A percentile compares a stretch with the other conserved stretches of the same genome.
Conservation (phyloP, 2,888 invertebrate species). For the Yponomeuta cagnagella region DNA sequence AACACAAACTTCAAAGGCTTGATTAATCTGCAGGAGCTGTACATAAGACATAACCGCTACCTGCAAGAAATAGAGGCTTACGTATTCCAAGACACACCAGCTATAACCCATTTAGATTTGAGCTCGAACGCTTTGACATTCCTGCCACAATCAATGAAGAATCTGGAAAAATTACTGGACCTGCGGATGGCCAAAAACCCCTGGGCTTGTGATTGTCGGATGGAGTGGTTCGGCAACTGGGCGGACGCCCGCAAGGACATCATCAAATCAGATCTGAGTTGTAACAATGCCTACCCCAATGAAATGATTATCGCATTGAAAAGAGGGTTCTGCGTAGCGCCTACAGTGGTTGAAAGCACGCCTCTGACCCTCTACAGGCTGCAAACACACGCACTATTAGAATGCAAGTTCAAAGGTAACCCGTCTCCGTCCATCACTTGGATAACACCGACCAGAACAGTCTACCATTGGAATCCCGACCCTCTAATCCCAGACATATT, state of each 20-base stretch:
- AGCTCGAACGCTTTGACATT: conserved; percentile 82
- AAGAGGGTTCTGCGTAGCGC: conserved; percentile 82
- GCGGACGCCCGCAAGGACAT: conserved; percentile 68
- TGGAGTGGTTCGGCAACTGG: conserved; percentile 82
- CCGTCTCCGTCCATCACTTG: conserved; percentile 89
- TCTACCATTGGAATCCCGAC: conserved; percentile 87
- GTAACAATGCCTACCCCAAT: conserved; percentile 79
- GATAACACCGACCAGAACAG: conserved; percentile 85
- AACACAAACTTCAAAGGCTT: conserved; percentile 81
- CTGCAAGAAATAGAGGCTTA: conserved; percentile 78
- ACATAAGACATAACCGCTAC: conserved; percentile 77
- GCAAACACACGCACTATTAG: conserved; percentile 80
- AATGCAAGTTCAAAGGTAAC: conserved; percentile 85
- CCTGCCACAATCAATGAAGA: conserved; percentile 81
- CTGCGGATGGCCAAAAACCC: conserved; percentile 84
- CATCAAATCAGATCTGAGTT: conserved; percentile 78
- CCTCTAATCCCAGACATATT: conserved; percentile 79
- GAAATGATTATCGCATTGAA: conserved; percentile 83
- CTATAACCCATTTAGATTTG: conserved; percentile 79
- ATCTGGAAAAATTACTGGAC: conserved; percentile 77
- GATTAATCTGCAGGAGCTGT: conserved; percentile 71
- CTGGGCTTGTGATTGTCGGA: conserved; percentile 91
- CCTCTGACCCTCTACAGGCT: conserved; percentile 79
- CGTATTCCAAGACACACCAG: conserved; percentile 77
- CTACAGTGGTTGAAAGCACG: conserved; percentile 76